These are phyloP conservation scores for Holothuria scabra DNA, from an alignment of 53 echinoderm and acorn worm species.

Conservation along the genomic window DNA sequence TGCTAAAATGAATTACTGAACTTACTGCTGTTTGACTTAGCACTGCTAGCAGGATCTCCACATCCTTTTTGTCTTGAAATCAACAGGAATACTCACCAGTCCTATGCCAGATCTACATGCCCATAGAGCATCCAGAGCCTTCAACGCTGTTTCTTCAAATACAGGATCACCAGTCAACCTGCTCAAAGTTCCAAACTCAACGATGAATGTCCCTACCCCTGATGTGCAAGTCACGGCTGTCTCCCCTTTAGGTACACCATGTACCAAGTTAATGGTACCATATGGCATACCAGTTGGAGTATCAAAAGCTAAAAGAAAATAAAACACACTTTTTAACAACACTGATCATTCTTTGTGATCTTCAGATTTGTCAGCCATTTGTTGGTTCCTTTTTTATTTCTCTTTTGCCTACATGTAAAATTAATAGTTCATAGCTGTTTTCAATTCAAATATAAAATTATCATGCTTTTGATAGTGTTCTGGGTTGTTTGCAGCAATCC, in stretches of 20 bases:
- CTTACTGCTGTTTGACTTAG: too few relatives aligned
- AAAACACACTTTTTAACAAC: neutral
- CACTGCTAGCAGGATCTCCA: neutral
- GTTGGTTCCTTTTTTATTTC: too few relatives aligned
- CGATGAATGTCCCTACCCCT: constrained; percentile 86
- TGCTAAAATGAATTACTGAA: too few relatives aligned
- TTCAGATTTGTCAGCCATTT: too few relatives aligned
- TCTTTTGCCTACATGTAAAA: too few relatives aligned
- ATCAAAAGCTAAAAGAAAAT: constrained; percentile 76
- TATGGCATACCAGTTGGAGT: constrained; percentile 93
- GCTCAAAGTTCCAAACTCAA: constrained; percentile 96
- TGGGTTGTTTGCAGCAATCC: too few relatives aligned
- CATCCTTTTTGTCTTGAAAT: neutral
- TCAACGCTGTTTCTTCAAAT: constrained; percentile 84
- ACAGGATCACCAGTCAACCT: constrained; percentile 89
- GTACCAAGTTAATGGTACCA: constrained; percentile 87
- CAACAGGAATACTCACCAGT: constrained; percentile 62
- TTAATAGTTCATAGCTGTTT: too few relatives aligned
- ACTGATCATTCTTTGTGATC: neutral
- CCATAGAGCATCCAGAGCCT: constrained; percentile 85
- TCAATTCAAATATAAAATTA: too few relatives aligned
- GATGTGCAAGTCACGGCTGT: constrained; percentile 91
- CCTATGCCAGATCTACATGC: constrained; percentile 78
- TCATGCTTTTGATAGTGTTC: too few relatives aligned
- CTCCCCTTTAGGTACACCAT: constrained; percentile 91